Percentiles rank a stretch among this genome's conserved stretches.
phyloP scores from a whole-genome alignment of 2,888 invertebrate genomes.

The Dasypolia templi region DNA sequence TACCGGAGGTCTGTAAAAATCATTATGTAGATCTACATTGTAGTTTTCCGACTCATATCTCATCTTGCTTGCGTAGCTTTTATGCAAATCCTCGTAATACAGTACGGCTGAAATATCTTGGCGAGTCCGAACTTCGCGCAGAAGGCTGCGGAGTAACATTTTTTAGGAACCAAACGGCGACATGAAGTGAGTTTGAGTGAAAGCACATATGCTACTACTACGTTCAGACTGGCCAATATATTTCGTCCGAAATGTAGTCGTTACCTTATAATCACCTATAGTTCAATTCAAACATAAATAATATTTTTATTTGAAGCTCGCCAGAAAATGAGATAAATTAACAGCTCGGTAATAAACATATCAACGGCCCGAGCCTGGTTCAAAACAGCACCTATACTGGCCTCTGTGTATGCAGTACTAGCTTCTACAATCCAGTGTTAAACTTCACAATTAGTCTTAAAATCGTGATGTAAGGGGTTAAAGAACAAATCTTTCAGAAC shows the following conservation, averaged over 20 bases:
- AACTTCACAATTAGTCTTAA: slow-evolving; percentile 20
- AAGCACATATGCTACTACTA: too few relatives aligned
- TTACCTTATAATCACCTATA: neutral
- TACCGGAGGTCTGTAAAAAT: neutral
- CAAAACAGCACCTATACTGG: slow-evolving; percentile 30
- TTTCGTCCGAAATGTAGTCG: too few relatives aligned
- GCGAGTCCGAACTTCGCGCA: too few relatives aligned
- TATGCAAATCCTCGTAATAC: neutral
- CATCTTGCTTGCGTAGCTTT: neutral
- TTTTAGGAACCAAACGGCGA: too few relatives aligned
- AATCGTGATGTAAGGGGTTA: slow-evolving; percentile 23
- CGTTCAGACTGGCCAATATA: too few relatives aligned
- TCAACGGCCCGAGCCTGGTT: slow-evolving; percentile 40
- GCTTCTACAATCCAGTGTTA: slow-evolving; percentile 1
- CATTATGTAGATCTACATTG: neutral
- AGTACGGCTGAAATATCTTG: too few relatives aligned
- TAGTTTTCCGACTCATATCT: neutral
- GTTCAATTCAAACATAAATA: neutral
- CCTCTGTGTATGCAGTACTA: slow-evolving; percentile 28
- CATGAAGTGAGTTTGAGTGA: too few relatives aligned
- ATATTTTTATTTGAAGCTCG: neutral
- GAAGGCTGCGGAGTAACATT: too few relatives aligned
- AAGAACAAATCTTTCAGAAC: slow-evolving; percentile 8
- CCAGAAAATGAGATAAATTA: slow-evolving; percentile 41
- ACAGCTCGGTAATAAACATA: slow-evolving; percentile 50